Base-by-base conservation (phyloP, 1,140 invertebrate genomes). In the Pseudobourletiella spinata region DNA sequence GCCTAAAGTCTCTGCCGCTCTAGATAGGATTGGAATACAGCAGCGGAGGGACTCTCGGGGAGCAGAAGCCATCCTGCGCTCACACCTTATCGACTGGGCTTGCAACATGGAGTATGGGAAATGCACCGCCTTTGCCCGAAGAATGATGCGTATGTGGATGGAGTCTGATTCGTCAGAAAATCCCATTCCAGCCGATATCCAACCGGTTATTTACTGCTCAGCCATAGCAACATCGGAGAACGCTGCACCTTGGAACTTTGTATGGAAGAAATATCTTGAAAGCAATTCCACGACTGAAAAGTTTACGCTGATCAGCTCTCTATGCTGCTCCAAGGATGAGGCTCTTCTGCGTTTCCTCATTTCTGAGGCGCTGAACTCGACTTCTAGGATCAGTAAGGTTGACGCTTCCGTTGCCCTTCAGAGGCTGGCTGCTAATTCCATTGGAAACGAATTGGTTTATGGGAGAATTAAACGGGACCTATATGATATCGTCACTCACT, bases 101-200 rank as follows among this genome's bases (percentile, higher is more conserved):
- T 55, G 52, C 22, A 55, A 55, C 20, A 32, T 55, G 30, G 52
- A 39, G n/a, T 25, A 55, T 55, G 8, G 16, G 3, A 26, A 22
- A 8, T 55, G 29, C 20, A 39, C 32, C 20, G 3, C 3, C 2
- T 2, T 35, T 3, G 28, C 52, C 11, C 30, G 39, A 35, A 6
- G 18, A 22, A 18, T 55, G 4, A 2, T 55, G 2, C 3, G 39
- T 2, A 3, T 24, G 8, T 55, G 52, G 52, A 55, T 55, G 26
- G 6, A 11, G 18, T 55, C 52, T 3, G 3, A 6, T 54, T 29
- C 4, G 11, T 15, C 8, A 32, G 18, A 6, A 6, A 55, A 55
- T 55, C 52, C 52, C 14, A 55, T 55, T 35, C 52, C 52, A 6
- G 52, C 25, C 4, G 52, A 55, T 22, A 18, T 55, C 2, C 52